Conservation (phyloP, 2,797 vertebrate genomes). For the Etheostoma perlongum region DNA sequence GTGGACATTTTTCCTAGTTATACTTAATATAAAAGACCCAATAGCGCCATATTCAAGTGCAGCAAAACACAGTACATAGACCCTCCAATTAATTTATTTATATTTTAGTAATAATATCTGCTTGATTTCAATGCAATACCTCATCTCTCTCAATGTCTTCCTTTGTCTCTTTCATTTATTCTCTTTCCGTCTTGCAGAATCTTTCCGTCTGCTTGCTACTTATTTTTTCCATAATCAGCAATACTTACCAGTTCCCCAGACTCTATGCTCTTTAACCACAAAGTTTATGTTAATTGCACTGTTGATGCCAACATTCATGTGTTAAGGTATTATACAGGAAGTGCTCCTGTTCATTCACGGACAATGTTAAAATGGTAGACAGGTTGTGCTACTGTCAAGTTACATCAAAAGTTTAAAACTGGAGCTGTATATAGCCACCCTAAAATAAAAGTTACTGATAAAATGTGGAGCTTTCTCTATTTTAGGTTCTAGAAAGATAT, state of each 20-base stretch:
- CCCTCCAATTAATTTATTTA: background rate
- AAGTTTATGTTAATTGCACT: constrained; percentile 9
- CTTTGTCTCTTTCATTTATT: constrained; percentile 28
- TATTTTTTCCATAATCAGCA: constrained; percentile 33
- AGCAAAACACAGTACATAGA: background rate
- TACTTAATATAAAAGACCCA: background rate
- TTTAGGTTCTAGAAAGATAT: background rate
- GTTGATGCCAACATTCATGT: constrained; percentile 13
- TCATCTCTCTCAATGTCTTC: constrained; percentile 25
- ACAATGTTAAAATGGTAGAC: background rate
- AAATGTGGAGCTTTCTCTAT: background rate
- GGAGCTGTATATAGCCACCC: background rate
- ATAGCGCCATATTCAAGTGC: background rate
- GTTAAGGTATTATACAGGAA: background rate
- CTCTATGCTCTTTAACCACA: constrained; percentile 4
- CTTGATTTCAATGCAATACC: constrained; percentile 37
- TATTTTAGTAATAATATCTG: constrained; percentile 20
- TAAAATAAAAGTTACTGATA: background rate
- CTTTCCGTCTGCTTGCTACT: background rate
- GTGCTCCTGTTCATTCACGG: background rate
- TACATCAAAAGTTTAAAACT: constrained; percentile 1
- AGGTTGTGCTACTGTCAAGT: background rate
- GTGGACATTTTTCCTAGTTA: background rate
- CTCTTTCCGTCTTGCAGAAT: constrained; percentile 11
- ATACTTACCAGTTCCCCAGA: background rate